These are phyloP conservation scores for Ametastegia equiseti DNA, from an alignment of 2,888 invertebrate genomes.

Conservation along the genomic window DNA sequence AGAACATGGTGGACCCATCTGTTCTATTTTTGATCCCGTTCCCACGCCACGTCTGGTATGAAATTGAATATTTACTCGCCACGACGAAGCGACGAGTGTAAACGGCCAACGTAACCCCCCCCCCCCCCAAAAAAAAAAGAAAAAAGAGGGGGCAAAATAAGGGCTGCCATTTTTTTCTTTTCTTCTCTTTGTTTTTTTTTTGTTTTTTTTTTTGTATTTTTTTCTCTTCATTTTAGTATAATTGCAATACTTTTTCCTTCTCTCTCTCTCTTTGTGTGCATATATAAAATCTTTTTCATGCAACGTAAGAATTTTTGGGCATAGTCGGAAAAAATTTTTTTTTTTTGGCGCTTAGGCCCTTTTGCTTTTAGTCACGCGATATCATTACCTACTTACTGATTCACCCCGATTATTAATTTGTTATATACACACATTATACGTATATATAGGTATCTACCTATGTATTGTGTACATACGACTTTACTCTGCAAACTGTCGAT, in stretches of 20 bases:
- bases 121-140: neutral
- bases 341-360: too few relatives aligned
- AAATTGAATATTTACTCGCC: conserved; percentile 41
- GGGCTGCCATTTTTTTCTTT: neutral
- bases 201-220: neutral
- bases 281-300: too few relatives aligned
- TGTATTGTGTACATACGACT: neutral
- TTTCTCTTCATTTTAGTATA: neutral
- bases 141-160: neutral
- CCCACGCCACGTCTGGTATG: conserved; percentile 38
- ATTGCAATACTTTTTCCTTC: too few relatives aligned
- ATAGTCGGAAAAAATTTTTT: too few relatives aligned
- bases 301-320: too few relatives aligned
- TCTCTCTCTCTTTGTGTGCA: too few relatives aligned
- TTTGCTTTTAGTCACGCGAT: too few relatives aligned
- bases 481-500: neutral
- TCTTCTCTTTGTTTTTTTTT: neutral
- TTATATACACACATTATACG: neutral
- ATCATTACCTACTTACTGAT: too few relatives aligned
- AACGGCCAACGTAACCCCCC: neutral
- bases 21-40: conserved; percentile 43
- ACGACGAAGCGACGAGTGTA: neutral
- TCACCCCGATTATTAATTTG: neutral
- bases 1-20: neutral
- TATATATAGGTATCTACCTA: conserved; percentile 2